Evolutionary conservation across 2,888 invertebrate species (phyloP), one percentile per base, ranked within the genome.

Genomic region (Tinea trinotella): DNA sequence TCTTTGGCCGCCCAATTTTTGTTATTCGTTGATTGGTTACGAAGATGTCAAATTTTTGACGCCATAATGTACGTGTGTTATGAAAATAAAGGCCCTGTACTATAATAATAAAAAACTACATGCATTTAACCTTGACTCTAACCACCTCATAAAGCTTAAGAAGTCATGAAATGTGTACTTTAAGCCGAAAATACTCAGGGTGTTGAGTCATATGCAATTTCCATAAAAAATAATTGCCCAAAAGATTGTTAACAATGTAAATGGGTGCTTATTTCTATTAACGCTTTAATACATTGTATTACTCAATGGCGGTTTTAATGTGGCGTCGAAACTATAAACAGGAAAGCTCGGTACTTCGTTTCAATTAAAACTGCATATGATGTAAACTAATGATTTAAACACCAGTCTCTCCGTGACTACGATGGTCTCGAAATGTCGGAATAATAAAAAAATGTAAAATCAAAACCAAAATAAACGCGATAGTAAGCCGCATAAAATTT

Each of bases 141-240:
- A 7, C 30, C 7, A 7, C 30, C 30, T 30, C 30, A 30, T 30
- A 30, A 30, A 30, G n/a, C n/a, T n/a, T n/a, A n/a, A n/a, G n/a
- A n/a, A n/a, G n/a, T n/a, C n/a, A n/a, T n/a, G n/a, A n/a, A n/a
- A n/a, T n/a, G n/a, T n/a, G n/a, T 30, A 30, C 7, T 30, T 30
- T 4, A 30, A 30, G 7, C 3, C 2, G 7, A 30, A 30, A 2
- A 30, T 7, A 30, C 30, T 10, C 30, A 7, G 30, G 30, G 30
- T 30, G 30, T 4, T 30, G 30, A 30, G 30, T 30, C 30, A 30
- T n/a, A 30, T 30, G 30, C 30, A 30, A 30, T 30, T 30, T 30
- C 30, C 30, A 15, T 40, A 40, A 40, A 40, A 40, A 40, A 40
- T 40, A 40, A 40, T 40, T 40, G 40, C 13, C 40, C 13, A 13